Evolutionary conservation across 1,140 invertebrate species (phyloP).

Genomic region (Bombus soroeensis): DNA sequence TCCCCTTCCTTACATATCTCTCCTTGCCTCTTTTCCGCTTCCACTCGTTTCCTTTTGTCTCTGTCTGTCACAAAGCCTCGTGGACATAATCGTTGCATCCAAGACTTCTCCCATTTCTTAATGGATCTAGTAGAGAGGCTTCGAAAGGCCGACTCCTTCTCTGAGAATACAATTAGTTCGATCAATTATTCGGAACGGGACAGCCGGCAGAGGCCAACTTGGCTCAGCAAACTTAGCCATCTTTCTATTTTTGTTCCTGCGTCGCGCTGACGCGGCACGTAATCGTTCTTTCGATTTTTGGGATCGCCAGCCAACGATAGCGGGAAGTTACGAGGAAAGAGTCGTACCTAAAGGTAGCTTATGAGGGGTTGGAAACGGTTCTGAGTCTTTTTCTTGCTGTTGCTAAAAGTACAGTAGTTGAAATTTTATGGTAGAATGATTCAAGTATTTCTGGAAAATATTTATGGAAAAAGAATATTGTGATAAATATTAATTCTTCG

Average conservation of each 20-base stretch:
- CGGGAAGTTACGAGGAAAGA: neutral
- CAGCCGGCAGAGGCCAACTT: neutral
- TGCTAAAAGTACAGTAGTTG: neutral
- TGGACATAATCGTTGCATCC: constrained; percentile 50
- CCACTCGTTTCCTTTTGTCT: neutral
- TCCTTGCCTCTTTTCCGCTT: neutral
- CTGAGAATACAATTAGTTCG: constrained; percentile 46
- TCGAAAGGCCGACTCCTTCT: constrained; percentile 45
- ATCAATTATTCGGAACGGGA: constrained; percentile 41
- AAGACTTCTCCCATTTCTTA: constrained; percentile 57
- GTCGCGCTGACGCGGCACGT: constrained; percentile 6
- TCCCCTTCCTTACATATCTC: neutral
- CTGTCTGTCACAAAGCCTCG: constrained; percentile 1
- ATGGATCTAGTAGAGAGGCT: constrained; percentile 49
- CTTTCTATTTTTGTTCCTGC: neutral
- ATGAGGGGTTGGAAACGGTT: neutral
- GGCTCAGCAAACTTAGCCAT: neutral
- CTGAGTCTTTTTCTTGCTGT: neutral
- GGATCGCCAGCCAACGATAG: constrained; percentile 4
- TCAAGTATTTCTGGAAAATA: too few relatives aligned
- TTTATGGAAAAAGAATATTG: too few relatives aligned
- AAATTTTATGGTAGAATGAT: too few relatives aligned
- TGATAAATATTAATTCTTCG: too few relatives aligned
- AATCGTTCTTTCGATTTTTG: constrained; percentile 18
- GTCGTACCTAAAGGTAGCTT: neutral